Evolutionary conservation across 1,140 invertebrate species (phyloP).

Genomic region (Mizuhopecten yessoensis): DNA sequence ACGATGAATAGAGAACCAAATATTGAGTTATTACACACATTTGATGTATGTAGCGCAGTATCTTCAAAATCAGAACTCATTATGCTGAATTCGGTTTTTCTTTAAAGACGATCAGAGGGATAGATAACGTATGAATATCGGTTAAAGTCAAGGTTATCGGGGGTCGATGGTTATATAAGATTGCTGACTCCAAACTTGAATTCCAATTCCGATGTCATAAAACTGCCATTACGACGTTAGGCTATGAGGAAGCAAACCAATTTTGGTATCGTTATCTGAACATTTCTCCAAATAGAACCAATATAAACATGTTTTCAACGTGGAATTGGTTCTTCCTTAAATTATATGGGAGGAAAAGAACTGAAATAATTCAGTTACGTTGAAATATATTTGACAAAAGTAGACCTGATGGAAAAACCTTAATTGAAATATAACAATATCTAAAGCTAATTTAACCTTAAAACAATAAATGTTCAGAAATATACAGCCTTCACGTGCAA

Average conservation of each 20-base stretch:
- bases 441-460: background rate
- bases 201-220: constrained; percentile 1
- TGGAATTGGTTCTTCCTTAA: constrained; percentile 6
- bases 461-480: background rate
- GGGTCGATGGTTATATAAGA: background rate
- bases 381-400: background rate
- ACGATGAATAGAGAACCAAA: background rate
- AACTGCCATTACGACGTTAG: background rate
- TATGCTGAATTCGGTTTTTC: background rate
- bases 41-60: background rate
- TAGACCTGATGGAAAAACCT: background rate
- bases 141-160: background rate
- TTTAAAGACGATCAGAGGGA: background rate
- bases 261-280: background rate
- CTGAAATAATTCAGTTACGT: background rate
- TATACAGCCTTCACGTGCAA: background rate
- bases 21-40: background rate
- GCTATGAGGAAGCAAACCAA: background rate
- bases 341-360: constrained; percentile 16
- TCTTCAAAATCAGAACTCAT: background rate
- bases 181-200: background rate
- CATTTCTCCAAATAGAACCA: background rate
- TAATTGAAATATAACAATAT: background rate
- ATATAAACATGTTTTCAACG: background rate
- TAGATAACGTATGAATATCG: background rate